phyloP scores from a whole-genome alignment of 1,140 invertebrate species.

The Marisa cornuarietis region DNA sequence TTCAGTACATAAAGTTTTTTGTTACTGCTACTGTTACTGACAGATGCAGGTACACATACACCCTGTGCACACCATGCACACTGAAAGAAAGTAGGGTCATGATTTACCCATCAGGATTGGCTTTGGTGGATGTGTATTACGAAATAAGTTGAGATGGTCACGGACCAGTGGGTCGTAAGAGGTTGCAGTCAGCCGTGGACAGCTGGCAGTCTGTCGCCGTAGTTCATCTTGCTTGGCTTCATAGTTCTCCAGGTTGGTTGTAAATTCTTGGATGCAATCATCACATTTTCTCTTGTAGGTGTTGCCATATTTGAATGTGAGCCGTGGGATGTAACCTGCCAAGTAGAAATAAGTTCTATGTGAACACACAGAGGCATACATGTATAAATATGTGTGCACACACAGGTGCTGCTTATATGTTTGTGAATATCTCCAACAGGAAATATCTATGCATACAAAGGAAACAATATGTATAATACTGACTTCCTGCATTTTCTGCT shows the following conservation, averaged over 20 bases:
- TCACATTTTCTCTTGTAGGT: conserved; percentile 65
- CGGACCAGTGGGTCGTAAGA: conserved; percentile 58
- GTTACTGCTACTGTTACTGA: conserved; percentile 3
- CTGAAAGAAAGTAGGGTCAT: not conserved
- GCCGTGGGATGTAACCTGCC: conserved; percentile 63
- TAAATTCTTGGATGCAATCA: conserved; percentile 58
- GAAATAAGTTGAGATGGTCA: conserved; percentile 57
- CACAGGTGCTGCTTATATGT: not conserved
- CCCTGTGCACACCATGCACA: too few relatives aligned
- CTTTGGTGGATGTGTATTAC: conserved; percentile 56
- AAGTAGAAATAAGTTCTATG: conserved; percentile 4
- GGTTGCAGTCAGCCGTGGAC: conserved; percentile 55
- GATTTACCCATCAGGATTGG: conserved; percentile 54
- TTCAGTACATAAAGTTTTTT: too few relatives aligned
- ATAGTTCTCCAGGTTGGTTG: conserved; percentile 52
- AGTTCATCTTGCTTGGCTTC: conserved; percentile 50
- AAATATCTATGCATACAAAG: too few relatives aligned
- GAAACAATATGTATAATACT: too few relatives aligned
- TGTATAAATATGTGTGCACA: not conserved
- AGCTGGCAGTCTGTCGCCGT: conserved; percentile 42
- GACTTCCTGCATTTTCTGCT: too few relatives aligned
- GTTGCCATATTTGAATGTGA: conserved; percentile 62
- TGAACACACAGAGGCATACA: not conserved
- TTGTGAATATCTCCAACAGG: too few relatives aligned
- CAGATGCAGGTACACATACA: not conserved